These are phyloP conservation scores for Rambutsinella grinnellia DNA, from an alignment of 2,888 invertebrate genomes.

Conservation along the genomic window DNA sequence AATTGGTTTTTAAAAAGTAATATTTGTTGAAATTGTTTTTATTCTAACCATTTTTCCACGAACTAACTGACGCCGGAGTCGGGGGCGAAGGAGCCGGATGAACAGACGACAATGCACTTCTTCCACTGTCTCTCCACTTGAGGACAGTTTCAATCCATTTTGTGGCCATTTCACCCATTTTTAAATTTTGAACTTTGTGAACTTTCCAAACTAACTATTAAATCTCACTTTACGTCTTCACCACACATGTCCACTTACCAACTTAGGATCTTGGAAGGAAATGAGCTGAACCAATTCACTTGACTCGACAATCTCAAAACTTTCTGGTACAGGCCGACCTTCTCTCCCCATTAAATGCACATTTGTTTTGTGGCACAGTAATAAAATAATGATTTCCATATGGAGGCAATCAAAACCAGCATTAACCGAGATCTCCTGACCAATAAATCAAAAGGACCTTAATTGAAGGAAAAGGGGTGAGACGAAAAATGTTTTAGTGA, in stretches of 20 bases:
- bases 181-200: neutral
- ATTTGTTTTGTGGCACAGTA: neutral
- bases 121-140: slow-evolving; percentile 40
- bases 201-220: too few relatives aligned
- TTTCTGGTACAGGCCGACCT: slow-evolving; percentile 18
- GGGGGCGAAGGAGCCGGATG: slow-evolving; percentile 31
- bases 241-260: neutral
- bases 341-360: slow-evolving; percentile 9
- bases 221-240: neutral
- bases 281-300: neutral
- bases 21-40: slow-evolving; percentile 26
- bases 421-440: slow-evolving; percentile 39
- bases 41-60: too few relatives aligned
- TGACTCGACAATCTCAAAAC: neutral
- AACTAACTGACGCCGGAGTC: slow-evolving; percentile 6
- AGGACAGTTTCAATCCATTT: slow-evolving; percentile 44
- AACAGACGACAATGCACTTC: slow-evolving; percentile 37
- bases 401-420: slow-evolving; percentile 25
- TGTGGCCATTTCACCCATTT: slow-evolving; percentile 37
- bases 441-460: slow-evolving; percentile 48
- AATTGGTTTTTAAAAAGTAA: neutral
- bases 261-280: slow-evolving; percentile 4
- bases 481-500: too few relatives aligned
- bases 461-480: slow-evolving; percentile 32
- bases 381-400: slow-evolving; percentile 30